phyloP scores from a whole-genome alignment of 1,140 invertebrate genomes.

The Apis florea region DNA sequence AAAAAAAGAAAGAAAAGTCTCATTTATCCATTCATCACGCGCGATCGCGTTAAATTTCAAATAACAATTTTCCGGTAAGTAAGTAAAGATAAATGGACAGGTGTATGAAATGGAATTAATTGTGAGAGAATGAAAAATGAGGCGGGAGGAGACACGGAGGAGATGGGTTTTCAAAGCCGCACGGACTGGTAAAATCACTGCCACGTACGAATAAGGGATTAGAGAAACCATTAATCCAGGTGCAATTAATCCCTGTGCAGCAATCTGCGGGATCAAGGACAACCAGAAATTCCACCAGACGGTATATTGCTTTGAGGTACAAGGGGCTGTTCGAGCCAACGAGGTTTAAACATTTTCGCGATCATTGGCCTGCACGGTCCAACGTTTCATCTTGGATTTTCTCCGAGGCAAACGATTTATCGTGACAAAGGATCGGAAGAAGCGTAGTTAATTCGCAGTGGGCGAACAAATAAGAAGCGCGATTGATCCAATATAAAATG shows the following conservation, averaged over 20 bases:
- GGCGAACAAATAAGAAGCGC: neutral
- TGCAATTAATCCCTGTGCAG: slow-evolving; percentile 17
- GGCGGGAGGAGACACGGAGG: too few relatives aligned
- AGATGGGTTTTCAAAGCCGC: neutral
- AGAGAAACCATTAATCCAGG: slow-evolving; percentile 8
- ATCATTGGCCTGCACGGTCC: neutral
- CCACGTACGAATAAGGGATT: slow-evolving; percentile 10
- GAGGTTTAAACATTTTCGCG: slow-evolving; percentile 4
- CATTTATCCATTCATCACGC: neutral
- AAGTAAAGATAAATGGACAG: neutral
- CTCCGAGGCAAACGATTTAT: neutral
- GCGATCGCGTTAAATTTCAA: neutral
- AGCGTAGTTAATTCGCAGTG: neutral
- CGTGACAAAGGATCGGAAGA: neutral
- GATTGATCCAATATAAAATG: neutral
- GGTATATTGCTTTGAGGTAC: too few relatives aligned
- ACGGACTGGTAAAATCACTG: neutral
- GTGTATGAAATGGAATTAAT: neutral
- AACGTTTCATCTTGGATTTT: slow-evolving; percentile 14
- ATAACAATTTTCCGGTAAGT: neutral
- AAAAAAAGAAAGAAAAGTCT: neutral
- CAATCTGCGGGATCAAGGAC: neutral
- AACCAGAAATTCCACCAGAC: neutral
- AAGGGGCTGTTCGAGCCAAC: neutral
- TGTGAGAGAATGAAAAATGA: neutral